Evolutionary conservation across 2,888 invertebrate genomes (phyloP), one percentile per base, ranked within the genome.

Genomic region (Sympetrum striolatum): DNA sequence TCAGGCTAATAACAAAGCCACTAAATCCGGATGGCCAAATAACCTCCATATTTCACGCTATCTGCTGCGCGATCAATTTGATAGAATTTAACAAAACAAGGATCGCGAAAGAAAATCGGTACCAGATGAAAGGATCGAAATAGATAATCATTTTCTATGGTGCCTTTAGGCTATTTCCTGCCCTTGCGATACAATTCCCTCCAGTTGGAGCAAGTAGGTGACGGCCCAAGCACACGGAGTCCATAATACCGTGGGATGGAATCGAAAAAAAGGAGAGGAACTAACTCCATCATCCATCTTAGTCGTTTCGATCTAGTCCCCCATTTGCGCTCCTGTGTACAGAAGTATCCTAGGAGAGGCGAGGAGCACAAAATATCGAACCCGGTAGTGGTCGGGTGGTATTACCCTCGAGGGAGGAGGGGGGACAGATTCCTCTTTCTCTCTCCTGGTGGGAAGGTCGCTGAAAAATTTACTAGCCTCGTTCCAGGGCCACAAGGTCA

Each of bases 391-490:
- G 64, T 25, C 64, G 25, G 25, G 48, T 18, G 48, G 82, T 14
- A 35, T 53, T 15, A 14, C 58, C 15, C 25, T 8, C 8, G 31
- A 22, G 39, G 80, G 2, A 18, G 18, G 80, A 15, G 35, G 6
- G 0, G n/a, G 31, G n/a, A n/a, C n/a, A n/a, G n/a, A 25, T 53
- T 31, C 25, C 48, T 53, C 48, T 39, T 35, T 35, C 58, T 18
- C 58, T 18, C 31, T 82, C 35, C 58, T 31, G 35, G 86, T 35
- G 14, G 86, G 86, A 86, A 86, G 86, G 86, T 86, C 86, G 86
- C 60, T 86, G 86, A 86, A 86, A 86, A 86, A 86, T 86, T 86
- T 58, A 86, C 86, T 60, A 86, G 60, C 86, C 86, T 86, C 86
- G 86, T 60, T 86, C 60, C 86, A 86, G 86, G 86, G 86, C 35